A percentile compares a stretch with the other conserved stretches of the same genome.
phyloP scores from a whole-genome alignment of 2,888 invertebrate species.

The Drosophila prostipennis region DNA sequence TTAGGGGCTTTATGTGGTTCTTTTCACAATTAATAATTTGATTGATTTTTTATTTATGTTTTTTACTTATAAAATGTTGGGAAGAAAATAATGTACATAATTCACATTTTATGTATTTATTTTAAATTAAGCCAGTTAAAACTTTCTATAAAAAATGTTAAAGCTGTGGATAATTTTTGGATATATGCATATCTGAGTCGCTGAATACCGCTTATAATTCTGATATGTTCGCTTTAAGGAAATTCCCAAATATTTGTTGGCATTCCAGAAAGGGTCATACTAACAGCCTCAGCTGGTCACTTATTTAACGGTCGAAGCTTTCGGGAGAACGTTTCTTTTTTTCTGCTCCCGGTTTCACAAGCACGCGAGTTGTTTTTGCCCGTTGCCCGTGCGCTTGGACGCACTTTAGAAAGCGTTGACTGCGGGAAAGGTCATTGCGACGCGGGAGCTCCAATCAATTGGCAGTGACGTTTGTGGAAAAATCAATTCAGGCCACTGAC shows the following conservation, averaged over 20 bases:
- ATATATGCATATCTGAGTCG: too few species aligned
- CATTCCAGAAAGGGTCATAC: background rate
- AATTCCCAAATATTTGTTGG: too few species aligned
- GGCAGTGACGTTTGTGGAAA: slow-evolving; percentile 45
- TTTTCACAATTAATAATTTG: too few species aligned
- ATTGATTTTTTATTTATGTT: too few species aligned
- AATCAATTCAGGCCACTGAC: slow-evolving; percentile 55
- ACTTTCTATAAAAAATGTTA: too few species aligned
- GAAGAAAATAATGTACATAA: too few species aligned
- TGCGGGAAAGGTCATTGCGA: slow-evolving; percentile 61
- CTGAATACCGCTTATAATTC: background rate
- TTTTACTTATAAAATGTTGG: too few species aligned
- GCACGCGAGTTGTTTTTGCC: slow-evolving; percentile 11
- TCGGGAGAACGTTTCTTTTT: slow-evolving; percentile 15
- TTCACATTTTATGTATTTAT: too few species aligned
- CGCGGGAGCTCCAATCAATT: slow-evolving; percentile 11
- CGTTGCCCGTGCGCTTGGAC: slow-evolving; percentile 37
- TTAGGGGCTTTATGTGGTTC: background rate
- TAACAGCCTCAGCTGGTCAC: background rate
- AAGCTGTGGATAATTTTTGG: too few species aligned
- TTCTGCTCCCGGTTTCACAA: slow-evolving; percentile 29
- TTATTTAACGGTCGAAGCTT: slow-evolving; percentile 36
- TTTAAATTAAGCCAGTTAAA: too few species aligned
- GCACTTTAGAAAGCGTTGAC: slow-evolving; percentile 60
- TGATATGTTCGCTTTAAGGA: background rate